Percentiles rank a stretch among this genome's conserved stretches.
Conservation (phyloP, 1,140 invertebrate genomes). For the Lucilia cuprina region DNA sequence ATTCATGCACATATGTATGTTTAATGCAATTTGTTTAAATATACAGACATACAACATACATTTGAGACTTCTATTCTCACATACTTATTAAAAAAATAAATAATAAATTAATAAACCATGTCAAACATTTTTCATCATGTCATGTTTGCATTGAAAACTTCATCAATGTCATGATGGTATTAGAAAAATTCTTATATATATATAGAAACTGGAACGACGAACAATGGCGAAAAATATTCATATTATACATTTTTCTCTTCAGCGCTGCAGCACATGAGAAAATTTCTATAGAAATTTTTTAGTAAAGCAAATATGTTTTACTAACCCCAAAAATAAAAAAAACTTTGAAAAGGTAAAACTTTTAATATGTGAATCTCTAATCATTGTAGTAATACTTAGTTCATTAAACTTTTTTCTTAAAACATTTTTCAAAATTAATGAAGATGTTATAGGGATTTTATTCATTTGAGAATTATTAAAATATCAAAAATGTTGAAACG, state of each 20-base stretch:
- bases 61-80: not conserved
- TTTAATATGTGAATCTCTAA: not conserved
- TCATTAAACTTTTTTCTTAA: not conserved
- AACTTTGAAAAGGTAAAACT: not conserved
- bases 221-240: not conserved
- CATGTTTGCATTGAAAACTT: not conserved
- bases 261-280: no score
- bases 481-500: not conserved
- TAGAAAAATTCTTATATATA: not conserved
- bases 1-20: not conserved
- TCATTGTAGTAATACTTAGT: not conserved
- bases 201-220: not conserved
- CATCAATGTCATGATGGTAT: not conserved
- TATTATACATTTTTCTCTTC: no score
- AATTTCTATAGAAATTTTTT: no score
- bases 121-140: not conserved
- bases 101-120: slow-evolving; percentile 9
- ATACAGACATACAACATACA: not conserved
- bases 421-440: not conserved
- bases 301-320: not conserved
- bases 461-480: not conserved
- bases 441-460: not conserved
- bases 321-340: not conserved
- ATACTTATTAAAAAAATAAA: not conserved
- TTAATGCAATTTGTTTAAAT: not conserved